Evolutionary conservation across 2,888 invertebrate species (phyloP).

Genomic region (Heliconius ismenius): DNA sequence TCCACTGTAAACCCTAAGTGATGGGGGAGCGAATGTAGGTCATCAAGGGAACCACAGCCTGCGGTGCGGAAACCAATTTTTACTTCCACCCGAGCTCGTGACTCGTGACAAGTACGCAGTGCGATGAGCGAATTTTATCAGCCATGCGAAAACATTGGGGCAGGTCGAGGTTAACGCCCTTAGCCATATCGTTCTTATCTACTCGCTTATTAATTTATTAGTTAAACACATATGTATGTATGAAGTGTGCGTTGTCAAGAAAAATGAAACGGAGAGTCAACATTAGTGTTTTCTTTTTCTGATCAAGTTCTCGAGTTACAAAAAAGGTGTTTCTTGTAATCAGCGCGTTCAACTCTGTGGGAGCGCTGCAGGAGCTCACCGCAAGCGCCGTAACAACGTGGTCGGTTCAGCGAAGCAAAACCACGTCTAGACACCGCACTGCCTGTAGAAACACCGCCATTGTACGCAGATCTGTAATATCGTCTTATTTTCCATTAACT

Average conservation of each 20-base stretch:
- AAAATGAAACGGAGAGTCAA: constrained; percentile 35
- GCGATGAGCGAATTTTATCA: constrained; percentile 57
- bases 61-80: constrained; percentile 58
- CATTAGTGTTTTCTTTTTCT: constrained; percentile 49
- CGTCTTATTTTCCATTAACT: constrained; percentile 57
- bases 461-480: constrained; percentile 60
- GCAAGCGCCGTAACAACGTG: constrained; percentile 60
- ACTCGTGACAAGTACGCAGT: constrained; percentile 49
- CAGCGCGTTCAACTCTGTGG: constrained; percentile 65
- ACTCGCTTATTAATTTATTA: constrained; percentile 39
- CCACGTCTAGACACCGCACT: constrained; percentile 69
- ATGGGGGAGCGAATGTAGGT: constrained; percentile 75
- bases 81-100: constrained; percentile 52
- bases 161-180: constrained; percentile 73
- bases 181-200: constrained; percentile 55
- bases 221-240: constrained; percentile 28
- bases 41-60: constrained; percentile 63
- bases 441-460: constrained; percentile 59
- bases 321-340: constrained; percentile 57
- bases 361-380: constrained; percentile 74
- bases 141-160: constrained; percentile 63
- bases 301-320: constrained; percentile 57
- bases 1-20: constrained; percentile 73
- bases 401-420: constrained; percentile 69
- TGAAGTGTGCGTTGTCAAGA: constrained; percentile 27